These are phyloP conservation scores for Peromyscus maniculatus DNA, from an alignment of 2,113 vertebrate genomes.

Conservation along the genomic window DNA sequence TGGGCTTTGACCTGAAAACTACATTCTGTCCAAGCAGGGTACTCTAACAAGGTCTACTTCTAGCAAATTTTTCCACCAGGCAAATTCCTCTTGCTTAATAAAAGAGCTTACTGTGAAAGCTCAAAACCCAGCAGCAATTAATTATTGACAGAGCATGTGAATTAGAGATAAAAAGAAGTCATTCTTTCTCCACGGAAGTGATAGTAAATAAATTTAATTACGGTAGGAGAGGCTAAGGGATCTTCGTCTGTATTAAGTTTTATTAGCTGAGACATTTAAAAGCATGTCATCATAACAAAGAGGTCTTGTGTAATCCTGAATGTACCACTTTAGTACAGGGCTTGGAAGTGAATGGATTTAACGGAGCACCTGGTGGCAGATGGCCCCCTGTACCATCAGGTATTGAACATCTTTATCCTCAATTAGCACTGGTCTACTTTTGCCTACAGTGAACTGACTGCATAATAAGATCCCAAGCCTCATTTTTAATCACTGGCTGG, in stretches of 20 bases:
- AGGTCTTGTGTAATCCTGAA: constrained; percentile 88
- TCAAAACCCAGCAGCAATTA: constrained; percentile 88
- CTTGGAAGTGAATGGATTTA: constrained; percentile 85
- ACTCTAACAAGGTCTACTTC: constrained; percentile 71
- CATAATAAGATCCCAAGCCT: constrained; percentile 3
- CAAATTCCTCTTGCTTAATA: constrained; percentile 85
- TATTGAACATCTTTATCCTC: constrained; percentile 81
- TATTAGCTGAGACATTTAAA: constrained; percentile 90
- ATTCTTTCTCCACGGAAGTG: constrained; percentile 82
- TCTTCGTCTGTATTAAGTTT: constrained; percentile 89
- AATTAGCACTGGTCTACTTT: constrained; percentile 83
- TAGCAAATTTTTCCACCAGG: constrained; percentile 81
- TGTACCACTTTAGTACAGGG: constrained; percentile 79
- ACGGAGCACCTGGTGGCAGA: constrained; percentile 86
- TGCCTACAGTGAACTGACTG: constrained; percentile 70
- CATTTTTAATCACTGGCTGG: neutral
- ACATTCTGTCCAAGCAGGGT: constrained; percentile 43
- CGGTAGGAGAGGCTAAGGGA: constrained; percentile 87
- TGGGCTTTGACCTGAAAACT: constrained; percentile 34
- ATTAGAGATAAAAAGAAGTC: constrained; percentile 90
- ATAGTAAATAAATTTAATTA: constrained; percentile 92
- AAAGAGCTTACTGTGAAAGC: constrained; percentile 86
- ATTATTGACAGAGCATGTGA: constrained; percentile 90
- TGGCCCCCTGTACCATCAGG: constrained; percentile 83
- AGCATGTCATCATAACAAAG: constrained; percentile 90